Conservation (phyloP, 2,888 invertebrate species). For the Erannis defoliaria region DNA sequence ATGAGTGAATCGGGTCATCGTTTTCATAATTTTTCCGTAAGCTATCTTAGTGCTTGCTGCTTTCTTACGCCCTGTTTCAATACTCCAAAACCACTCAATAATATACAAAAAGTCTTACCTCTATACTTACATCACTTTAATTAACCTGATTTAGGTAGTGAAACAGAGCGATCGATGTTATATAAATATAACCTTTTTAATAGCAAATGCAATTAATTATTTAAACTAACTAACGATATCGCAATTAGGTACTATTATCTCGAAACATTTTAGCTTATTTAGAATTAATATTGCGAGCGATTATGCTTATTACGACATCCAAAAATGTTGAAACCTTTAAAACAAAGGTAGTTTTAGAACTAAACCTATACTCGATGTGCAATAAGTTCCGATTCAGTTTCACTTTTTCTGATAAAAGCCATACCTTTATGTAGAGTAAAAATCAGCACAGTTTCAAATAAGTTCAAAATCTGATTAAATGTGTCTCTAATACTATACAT, state of each 20-base stretch:
- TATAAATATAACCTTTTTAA: slow-evolving; percentile 11
- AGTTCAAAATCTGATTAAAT: neutral
- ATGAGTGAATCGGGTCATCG: neutral
- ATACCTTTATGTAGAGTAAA: too few species aligned
- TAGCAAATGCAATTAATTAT: neutral
- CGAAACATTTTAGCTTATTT: neutral
- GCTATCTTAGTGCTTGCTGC: neutral
- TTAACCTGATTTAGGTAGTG: slow-evolving; percentile 21
- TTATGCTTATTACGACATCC: neutral
- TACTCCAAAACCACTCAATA: slow-evolving; percentile 16
- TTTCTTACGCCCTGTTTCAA: slow-evolving; percentile 20
- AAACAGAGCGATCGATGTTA: slow-evolving; percentile 16
- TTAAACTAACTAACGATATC: neutral
- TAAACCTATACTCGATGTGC: too few species aligned
- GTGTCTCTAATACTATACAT: slow-evolving; percentile 28
- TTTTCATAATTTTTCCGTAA: neutral
- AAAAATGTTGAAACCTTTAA: neutral
- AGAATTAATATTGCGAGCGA: slow-evolving; percentile 5
- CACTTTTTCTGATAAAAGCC: neutral
- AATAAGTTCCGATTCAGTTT: too few species aligned
- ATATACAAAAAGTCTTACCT: slow-evolving; percentile 29
- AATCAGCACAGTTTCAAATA: too few species aligned
- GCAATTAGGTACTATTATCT: slow-evolving; percentile 17
- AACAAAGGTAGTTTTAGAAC: too few species aligned
- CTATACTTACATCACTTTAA: slow-evolving; percentile 16